Percentiles rank a stretch among this genome's conserved stretches.
Conservation (phyloP, 2,888 invertebrate genomes). For the Cephus pygmeus region DNA sequence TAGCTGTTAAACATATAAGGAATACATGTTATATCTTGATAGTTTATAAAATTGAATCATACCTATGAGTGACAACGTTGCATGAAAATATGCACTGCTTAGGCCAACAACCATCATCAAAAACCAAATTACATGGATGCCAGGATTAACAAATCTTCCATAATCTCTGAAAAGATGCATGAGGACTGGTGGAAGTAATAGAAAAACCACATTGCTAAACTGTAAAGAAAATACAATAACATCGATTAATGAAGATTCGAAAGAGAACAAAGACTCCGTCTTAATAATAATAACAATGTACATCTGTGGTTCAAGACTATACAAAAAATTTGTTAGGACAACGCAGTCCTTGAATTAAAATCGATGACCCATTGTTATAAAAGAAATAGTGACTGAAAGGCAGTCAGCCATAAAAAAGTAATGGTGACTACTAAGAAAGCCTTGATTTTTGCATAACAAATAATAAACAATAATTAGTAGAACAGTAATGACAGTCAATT, state of each 20-base stretch:
- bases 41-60: slow-evolving; percentile 23
- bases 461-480: background rate
- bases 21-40: background rate
- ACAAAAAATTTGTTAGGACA: background rate
- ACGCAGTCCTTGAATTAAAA: background rate
- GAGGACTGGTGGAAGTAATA: slow-evolving; percentile 80
- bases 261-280: background rate
- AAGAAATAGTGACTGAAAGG: background rate
- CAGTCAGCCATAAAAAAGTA: background rate
- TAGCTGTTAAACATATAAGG: background rate
- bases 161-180: slow-evolving; percentile 84
- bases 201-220: slow-evolving; percentile 83
- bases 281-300: background rate
- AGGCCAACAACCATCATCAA: slow-evolving; percentile 82
- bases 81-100: slow-evolving; percentile 87
- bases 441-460: background rate
- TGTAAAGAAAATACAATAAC: slow-evolving; percentile 57
- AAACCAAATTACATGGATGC: slow-evolving; percentile 85
- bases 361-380: background rate
- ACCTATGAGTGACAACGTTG: slow-evolving; percentile 82
- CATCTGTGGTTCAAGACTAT: background rate
- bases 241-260: background rate
- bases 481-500: background rate
- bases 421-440: background rate
- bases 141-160: slow-evolving; percentile 79